These are phyloP conservation scores for Spilarctia lutea DNA, from an alignment of 2,888 invertebrate species.

Conservation along the genomic window DNA sequence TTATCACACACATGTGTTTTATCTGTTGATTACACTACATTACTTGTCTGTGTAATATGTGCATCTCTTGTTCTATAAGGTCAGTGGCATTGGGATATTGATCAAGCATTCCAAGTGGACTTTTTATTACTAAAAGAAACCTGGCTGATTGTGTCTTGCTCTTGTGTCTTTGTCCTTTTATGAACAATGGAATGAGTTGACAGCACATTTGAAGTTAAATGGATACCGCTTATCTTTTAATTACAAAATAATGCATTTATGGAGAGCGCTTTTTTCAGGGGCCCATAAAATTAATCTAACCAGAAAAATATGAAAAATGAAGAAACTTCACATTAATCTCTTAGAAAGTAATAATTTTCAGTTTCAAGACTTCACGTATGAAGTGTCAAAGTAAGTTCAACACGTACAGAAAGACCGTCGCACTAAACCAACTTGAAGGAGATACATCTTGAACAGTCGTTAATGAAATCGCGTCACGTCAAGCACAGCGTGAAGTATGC, in stretches of 20 bases:
- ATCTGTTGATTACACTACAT: background rate
- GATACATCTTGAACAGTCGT: constrained; percentile 47
- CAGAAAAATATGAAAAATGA: background rate
- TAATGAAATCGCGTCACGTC: constrained; percentile 65
- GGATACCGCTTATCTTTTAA: background rate
- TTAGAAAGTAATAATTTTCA: background rate
- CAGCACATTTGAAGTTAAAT: background rate
- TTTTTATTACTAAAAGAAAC: background rate
- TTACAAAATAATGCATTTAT: background rate
- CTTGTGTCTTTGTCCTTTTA: background rate
- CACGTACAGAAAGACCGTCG: constrained; percentile 29
- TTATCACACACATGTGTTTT: background rate
- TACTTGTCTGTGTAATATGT: background rate
- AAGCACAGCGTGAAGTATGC: constrained; percentile 57
- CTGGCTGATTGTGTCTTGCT: background rate
- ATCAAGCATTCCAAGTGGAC: background rate
- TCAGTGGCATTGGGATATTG: background rate
- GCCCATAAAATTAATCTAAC: too few species aligned
- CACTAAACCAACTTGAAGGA: constrained; percentile 22
- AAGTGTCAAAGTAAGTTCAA: constrained; percentile 2
- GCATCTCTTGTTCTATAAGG: background rate
- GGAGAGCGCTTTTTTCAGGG: background rate
- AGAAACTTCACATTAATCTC: background rate
- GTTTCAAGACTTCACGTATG: background rate
- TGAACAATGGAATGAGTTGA: background rate